Base-by-base conservation (phyloP, 2,113 vertebrate species). In the Pachyramphus minor region DNA sequence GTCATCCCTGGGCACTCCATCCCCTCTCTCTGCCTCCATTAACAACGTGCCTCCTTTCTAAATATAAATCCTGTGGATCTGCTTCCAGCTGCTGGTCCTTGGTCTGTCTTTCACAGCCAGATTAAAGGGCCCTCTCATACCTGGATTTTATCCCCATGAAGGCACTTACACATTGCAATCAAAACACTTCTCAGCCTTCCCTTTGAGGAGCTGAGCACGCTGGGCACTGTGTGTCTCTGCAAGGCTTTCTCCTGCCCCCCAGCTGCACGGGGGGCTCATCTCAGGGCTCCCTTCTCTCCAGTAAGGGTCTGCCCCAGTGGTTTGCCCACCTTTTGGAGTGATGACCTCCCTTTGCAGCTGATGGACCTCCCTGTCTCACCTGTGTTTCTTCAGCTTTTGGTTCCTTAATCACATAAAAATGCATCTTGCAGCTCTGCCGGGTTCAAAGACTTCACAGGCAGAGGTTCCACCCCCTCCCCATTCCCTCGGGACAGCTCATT, bases 101-200 rank as follows among this genome's bases (percentile, higher is more conserved):
- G 80, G 16, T 41, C 94, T 89, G 78, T 14, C 91, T 90, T 66
- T 83, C 83, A 52, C 79, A 14, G 76, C 27, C 14, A 30, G 47
- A 92, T 72, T 95, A 84, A 79, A 90, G 83, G 92, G 72, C 58
- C 83, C 89, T 92, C 78, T 30, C 87, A 71, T 75, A 59, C 74
- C 83, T 64, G 83, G 89, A 41, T 87, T 90, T 92, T 31, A 71
- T 87, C 88, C 88, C 93, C 49, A 4, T 59, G 88, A 45, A 90
- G 87, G 74, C 75, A 95, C 94, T 95, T 82, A 94, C 12, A 31
- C 0, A 0, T 66, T 71, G 93, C 82, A 92, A 92, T 95, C 93
- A 92, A 85, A 93, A 66, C 94, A 84, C 88, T 93, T 75, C 69
- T 94, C 4, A 2, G 17, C 37, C 67, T 64, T 28, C 42, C 68